Base-by-base conservation (phyloP, 2,888 invertebrate genomes). In the Catocala nupta region DNA sequence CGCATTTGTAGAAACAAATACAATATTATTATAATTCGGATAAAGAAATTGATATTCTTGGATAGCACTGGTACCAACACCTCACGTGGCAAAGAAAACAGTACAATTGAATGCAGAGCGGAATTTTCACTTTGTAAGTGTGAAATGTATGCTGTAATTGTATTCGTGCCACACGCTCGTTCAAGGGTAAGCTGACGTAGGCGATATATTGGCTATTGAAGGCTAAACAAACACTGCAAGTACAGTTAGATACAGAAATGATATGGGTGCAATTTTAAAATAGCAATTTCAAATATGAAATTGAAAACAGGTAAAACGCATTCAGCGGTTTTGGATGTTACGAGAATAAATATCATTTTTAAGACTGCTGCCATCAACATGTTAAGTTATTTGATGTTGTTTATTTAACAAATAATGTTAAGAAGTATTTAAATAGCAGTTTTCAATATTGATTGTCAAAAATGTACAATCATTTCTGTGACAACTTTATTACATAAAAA, bases 91-190 rank as follows among this genome's bases (percentile, higher is more conserved):
- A 67, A 70, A 62, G 63, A 57, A 71, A 63, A 58, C 54, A 52
- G 58, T 48, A 59, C 59, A 64, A 68, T 67, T 69, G 70, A 73
- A 70, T 68, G 54, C 56, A 59, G 36, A 65, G 57, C 39, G 33
- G 70, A 76, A 75, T 77, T 77, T 75, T 70, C 76, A 73, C 76
- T 77, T 75, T 75, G 73, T 68, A 77, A 80, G 84, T 86, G 84
- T 85, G 81, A 85, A 85, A 82, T 81, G 82, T 80, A 76, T 81
- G 73, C 67, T 71, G 82, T 85, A 86, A 90, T 88, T 88, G 86
- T 81, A 79, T 87, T 87, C 88, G 86, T 88, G 89, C 85, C 75
- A 74, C 84, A 84, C 82, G 83, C 63, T 68, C 67, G 44, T 57
- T 63, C 70, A 69, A 70, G 75, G 70, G 13, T 70, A 56, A 63